Conservation (phyloP, 2,888 invertebrate genomes). For the Athalia circularis region DNA sequence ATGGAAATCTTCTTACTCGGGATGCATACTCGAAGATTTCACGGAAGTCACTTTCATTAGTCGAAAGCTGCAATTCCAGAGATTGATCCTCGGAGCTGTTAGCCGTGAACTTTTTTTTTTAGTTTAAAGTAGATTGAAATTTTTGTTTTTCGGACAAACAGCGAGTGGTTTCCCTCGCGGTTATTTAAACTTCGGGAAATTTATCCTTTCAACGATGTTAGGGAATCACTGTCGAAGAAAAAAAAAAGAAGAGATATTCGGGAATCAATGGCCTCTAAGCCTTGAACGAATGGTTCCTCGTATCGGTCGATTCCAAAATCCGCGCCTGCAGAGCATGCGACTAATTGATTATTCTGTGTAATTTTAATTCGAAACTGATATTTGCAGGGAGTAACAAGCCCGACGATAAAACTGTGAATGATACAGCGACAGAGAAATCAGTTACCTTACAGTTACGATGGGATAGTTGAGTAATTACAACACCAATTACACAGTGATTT, state of each 20-base stretch:
- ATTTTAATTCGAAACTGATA: background rate
- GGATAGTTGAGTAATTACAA: slow-evolving; percentile 10
- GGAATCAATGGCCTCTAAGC: background rate
- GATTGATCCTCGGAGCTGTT: too few species aligned
- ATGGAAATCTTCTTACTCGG: too few species aligned
- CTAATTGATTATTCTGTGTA: too few species aligned
- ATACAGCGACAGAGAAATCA: background rate
- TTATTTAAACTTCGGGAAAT: too few species aligned
- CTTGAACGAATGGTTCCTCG: background rate
- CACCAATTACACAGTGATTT: slow-evolving; percentile 26
- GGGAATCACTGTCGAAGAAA: background rate
- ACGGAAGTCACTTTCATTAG: too few species aligned
- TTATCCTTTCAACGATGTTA: background rate
- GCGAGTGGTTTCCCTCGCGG: too few species aligned
- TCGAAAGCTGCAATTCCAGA: too few species aligned
- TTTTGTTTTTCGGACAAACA: background rate
- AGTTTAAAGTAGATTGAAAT: background rate
- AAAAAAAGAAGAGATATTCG: too few species aligned
- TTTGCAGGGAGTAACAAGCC: background rate
- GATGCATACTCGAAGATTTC: too few species aligned
- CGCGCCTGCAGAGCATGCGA: too few species aligned
- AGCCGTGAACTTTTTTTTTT: background rate
- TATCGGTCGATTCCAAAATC: too few species aligned
- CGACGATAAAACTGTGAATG: slow-evolving; percentile 16
- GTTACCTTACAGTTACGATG: slow-evolving; percentile 22